phyloP scores from a whole-genome alignment of 2,888 invertebrate genomes.

The Platycnemis pennipes region DNA sequence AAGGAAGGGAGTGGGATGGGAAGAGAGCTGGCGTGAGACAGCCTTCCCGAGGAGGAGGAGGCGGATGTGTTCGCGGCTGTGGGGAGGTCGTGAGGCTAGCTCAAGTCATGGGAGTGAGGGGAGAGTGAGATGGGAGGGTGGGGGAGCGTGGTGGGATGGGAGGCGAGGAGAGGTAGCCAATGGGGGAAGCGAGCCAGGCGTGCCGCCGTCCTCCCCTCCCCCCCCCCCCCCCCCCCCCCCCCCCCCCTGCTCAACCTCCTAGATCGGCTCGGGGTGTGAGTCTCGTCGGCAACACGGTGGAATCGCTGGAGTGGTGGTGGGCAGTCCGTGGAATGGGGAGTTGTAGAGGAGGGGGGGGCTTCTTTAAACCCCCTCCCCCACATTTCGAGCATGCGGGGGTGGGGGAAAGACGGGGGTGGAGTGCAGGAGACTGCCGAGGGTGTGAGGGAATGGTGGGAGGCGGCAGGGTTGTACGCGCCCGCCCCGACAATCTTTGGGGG shows the following conservation, averaged over 20 bases:
- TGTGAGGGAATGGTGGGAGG: background rate
- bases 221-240: background rate
- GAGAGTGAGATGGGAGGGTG: background rate
- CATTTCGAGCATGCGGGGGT: background rate
- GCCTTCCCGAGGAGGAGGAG: background rate
- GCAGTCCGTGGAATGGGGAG: too few species aligned
- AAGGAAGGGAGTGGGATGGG: background rate
- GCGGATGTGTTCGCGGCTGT: background rate
- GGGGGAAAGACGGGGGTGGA: background rate
- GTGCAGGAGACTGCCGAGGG: background rate
- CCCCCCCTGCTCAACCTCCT: background rate
- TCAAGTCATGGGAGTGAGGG: background rate
- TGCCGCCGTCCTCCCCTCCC: background rate
- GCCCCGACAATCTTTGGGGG: conserved; percentile 33
- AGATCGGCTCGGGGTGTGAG: background rate
- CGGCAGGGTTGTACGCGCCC: background rate
- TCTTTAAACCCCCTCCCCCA: too few species aligned
- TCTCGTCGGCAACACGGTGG: background rate
- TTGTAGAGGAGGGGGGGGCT: too few species aligned
- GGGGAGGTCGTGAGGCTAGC: background rate
- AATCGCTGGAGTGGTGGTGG: background rate
- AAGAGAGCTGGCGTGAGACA: background rate
- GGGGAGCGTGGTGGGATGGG: background rate
- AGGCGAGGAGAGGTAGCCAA: background rate
- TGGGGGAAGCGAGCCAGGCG: conserved; percentile 31